Percentiles rank a stretch among this genome's conserved stretches.
phyloP scores from a whole-genome alignment of 2,113 vertebrate genomes.

The Seriola rivoliana region DNA sequence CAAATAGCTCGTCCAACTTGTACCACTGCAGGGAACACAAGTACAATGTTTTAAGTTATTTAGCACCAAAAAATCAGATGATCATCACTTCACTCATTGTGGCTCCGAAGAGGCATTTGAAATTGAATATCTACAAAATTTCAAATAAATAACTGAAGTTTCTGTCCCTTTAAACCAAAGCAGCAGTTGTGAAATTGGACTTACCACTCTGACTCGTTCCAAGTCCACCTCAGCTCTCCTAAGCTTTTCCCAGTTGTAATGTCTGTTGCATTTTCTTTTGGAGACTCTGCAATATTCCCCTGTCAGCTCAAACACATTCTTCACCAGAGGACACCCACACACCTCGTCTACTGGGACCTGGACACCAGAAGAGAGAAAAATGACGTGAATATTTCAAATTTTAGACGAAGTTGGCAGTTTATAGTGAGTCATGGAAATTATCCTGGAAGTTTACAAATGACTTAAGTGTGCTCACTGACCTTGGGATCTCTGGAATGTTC shows the following conservation, averaged over 20 bases:
- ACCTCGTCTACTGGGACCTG: slow-evolving; percentile 92
- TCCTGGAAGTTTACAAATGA: not conserved
- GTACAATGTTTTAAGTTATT: not conserved
- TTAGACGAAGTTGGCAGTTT: not conserved
- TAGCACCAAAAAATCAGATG: not conserved
- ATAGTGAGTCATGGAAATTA: not conserved
- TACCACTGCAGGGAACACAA: slow-evolving; percentile 87
- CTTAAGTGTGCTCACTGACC: slow-evolving; percentile 77
- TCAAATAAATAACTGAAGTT: not conserved
- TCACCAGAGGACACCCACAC: slow-evolving; percentile 92
- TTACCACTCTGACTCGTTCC: slow-evolving; percentile 92
- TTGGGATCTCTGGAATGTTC: slow-evolving; percentile 95
- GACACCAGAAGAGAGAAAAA: not conserved
- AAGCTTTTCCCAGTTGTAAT: slow-evolving; percentile 96
- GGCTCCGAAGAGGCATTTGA: not conserved
- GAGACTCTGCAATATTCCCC: slow-evolving; percentile 92
- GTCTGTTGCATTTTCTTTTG: slow-evolving; percentile 93
- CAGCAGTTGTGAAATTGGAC: slow-evolving; percentile 1
- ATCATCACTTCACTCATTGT: not conserved
- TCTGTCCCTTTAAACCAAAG: not conserved
- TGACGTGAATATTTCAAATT: not conserved
- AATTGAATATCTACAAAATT: not conserved
- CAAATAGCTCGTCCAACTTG: slow-evolving; percentile 94
- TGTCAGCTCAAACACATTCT: slow-evolving; percentile 92
- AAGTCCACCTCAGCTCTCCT: slow-evolving; percentile 93